These are phyloP conservation scores for Eleutherodactylus coqui DNA, from an alignment of 2,797 vertebrate genomes.

Conservation along the genomic window DNA sequence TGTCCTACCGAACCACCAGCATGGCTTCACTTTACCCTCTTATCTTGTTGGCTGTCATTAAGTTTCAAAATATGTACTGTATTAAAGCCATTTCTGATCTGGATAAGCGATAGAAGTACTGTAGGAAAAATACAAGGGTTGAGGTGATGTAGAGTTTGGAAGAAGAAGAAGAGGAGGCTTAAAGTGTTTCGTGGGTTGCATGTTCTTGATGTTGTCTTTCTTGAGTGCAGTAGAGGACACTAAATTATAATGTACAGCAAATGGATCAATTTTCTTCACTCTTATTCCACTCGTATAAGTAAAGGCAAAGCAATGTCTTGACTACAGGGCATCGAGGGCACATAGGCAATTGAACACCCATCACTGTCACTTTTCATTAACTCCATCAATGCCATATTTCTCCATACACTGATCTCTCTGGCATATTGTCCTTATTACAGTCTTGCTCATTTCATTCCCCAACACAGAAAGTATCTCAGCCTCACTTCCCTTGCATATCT, in stretches of 20 bases:
- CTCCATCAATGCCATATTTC: conserved; percentile 29
- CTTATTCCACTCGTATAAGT: conserved; percentile 18
- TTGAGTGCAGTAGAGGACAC: conserved; percentile 9
- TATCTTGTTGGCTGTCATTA: conserved; percentile 14
- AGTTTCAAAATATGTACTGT: neutral
- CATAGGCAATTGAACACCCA: neutral
- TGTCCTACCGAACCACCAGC: conserved; percentile 19
- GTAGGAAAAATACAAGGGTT: neutral
- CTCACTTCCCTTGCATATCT: neutral
- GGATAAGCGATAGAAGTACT: neutral
- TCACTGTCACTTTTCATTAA: conserved; percentile 47
- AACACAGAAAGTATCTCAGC: neutral
- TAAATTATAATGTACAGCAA: conserved; percentile 50
- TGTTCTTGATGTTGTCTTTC: conserved; percentile 7
- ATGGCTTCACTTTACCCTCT: conserved; percentile 2
- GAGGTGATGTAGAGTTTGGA: neutral
- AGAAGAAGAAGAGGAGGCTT: neutral
- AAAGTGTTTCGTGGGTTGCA: neutral
- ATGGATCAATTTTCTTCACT: conserved; percentile 43
- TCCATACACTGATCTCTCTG: neutral
- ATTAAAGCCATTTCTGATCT: neutral
- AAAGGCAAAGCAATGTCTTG: conserved; percentile 21
- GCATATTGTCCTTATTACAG: neutral
- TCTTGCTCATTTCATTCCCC: neutral
- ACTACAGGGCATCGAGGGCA: conserved; percentile 6